A percentile compares a stretch with the other conserved stretches of the same genome.
Evolutionary conservation across 2,888 invertebrate species (phyloP).

Genomic region (Cerceris ruficornis): DNA sequence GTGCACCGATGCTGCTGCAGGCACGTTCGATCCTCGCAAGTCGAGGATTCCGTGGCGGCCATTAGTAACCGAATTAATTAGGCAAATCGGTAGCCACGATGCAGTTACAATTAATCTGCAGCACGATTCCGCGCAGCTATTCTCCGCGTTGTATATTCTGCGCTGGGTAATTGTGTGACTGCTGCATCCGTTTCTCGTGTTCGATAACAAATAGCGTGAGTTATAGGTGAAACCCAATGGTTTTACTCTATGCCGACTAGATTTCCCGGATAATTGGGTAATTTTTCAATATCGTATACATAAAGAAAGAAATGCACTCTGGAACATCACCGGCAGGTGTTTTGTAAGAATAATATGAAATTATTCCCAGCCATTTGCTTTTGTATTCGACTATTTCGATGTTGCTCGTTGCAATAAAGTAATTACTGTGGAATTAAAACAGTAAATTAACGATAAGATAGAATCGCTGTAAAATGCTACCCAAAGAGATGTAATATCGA

Average conservation of each 20-base stretch:
- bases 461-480: too few relatives aligned
- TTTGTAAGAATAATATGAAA: too few relatives aligned
- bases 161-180: constrained; percentile 55
- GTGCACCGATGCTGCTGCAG: constrained; percentile 28
- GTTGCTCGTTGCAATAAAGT: too few relatives aligned
- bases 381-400: too few relatives aligned
- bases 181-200: constrained; percentile 37
- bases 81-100: constrained; percentile 79
- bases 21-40: constrained; percentile 63
- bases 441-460: too few relatives aligned
- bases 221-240: constrained; percentile 10
- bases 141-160: constrained; percentile 46
- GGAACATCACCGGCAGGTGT: too few relatives aligned
- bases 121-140: constrained; percentile 68
- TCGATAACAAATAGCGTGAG: constrained; percentile 49
- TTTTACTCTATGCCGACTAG: neutral
- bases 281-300: too few relatives aligned
- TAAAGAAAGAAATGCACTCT: too few relatives aligned
- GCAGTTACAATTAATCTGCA: constrained; percentile 81
- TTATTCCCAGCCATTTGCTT: too few relatives aligned
- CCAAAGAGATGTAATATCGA: too few relatives aligned
- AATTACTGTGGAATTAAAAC: too few relatives aligned
- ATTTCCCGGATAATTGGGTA: neutral
- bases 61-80: constrained; percentile 81
- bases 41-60: constrained; percentile 67